Base-by-base conservation (phyloP, 2,113 vertebrate genomes). In the Mugil cephalus region DNA sequence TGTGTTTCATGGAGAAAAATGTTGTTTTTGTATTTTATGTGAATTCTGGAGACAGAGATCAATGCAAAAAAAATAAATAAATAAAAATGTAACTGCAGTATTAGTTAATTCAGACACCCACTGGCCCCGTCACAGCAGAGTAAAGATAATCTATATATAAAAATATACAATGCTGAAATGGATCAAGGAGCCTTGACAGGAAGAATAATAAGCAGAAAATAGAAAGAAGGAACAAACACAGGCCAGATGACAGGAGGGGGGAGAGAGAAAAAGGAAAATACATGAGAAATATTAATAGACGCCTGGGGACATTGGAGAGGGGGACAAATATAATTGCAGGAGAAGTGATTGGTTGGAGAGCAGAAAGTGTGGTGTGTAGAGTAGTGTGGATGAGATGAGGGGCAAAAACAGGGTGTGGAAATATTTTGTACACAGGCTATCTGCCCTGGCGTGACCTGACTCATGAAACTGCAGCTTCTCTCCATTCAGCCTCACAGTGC, bases 401-500 rank as follows among this genome's bases (percentile, higher is more conserved):
- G 10, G 24, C 21, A 55, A 66, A 62, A 79, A 69, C 46, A 34
- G 52, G 42, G 60, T 69, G 67, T 15, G 56, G 61, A 84, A 72
- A 80, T 54, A 82, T 51, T 62, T 13, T 55, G 65, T 35, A 40
- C 48, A 24, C 80, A 53, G 77, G 46, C 39, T 39, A 74, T 74
- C 78, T 78, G 83, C 79, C 82, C 66, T 58, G 24, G 52, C 50
- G 11, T 15, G 73, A 91, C 80, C 86, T 48, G 54, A 45, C 68
- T 86, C 82, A 86, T 70, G 70, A 86, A 89, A 86, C 63, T 54
- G 47, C 71, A 55, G 68, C 66, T 72, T 58, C 43, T 63, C 71
- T 69, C 59, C 76, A 69, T 58, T 83, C 69, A 58, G 45, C 77
- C 79, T 13, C 65, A 54, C 50, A 24, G 42, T 36, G 18, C n/a